These are phyloP conservation scores for Pammene aurita DNA, from an alignment of 2,888 invertebrate species.

Conservation along the genomic window DNA sequence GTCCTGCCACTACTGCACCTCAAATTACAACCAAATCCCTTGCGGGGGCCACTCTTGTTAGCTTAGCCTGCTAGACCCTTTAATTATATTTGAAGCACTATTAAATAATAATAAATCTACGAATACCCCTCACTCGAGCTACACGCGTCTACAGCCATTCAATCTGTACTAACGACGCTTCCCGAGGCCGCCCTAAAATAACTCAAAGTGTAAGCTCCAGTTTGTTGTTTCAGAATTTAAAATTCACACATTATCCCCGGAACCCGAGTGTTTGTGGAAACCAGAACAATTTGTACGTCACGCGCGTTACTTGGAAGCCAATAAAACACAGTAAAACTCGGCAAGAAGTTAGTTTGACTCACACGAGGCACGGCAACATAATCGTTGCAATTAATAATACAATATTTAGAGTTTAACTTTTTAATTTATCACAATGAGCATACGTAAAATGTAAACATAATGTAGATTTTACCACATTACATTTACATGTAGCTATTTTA, in stretches of 20 bases:
- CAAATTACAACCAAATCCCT: too few species aligned
- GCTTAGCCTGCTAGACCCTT: too few species aligned
- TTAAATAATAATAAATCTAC: too few species aligned
- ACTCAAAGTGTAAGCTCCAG: constrained; percentile 33
- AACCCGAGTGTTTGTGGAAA: constrained; percentile 23
- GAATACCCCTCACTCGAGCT: not conserved
- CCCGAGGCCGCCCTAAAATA: constrained; percentile 29
- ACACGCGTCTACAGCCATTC: constrained; percentile 2
- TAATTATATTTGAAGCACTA: too few species aligned
- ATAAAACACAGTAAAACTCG: constrained; percentile 24
- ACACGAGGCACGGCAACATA: constrained; percentile 2
- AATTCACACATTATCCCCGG: constrained; percentile 35
- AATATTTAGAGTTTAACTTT: not conserved
- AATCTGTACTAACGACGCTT: constrained; percentile 5
- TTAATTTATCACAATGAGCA: not conserved
- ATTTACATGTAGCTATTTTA: too few species aligned
- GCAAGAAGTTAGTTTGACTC: constrained; percentile 13
- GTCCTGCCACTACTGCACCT: too few species aligned
- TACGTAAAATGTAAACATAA: not conserved
- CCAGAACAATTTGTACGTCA: constrained; percentile 38
- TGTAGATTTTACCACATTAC: too few species aligned
- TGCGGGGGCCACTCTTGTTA: too few species aligned
- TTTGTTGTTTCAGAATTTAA: constrained; percentile 36
- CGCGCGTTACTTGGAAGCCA: constrained; percentile 34
- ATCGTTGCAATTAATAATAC: not conserved